phyloP scores from a whole-genome alignment of 2,888 invertebrate genomes.

The Drosophila macrospina region DNA sequence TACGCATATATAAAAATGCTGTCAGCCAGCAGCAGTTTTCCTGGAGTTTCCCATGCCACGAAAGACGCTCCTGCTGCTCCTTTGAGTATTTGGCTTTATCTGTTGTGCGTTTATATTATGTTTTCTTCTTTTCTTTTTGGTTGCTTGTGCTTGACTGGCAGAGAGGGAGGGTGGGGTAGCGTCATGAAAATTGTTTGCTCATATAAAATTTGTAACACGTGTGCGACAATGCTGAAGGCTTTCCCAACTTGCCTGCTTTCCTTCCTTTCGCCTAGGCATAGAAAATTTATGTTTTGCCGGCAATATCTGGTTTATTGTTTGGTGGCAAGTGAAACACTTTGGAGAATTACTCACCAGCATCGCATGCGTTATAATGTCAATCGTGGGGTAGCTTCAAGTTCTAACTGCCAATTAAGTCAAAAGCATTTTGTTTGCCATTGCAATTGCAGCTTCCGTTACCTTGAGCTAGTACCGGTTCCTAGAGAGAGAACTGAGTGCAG shows the following conservation, averaged over 20 bases:
- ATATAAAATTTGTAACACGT: conserved; percentile 82
- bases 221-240: conserved; percentile 53
- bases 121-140: conserved; percentile 26
- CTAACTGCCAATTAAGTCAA: conserved; percentile 52
- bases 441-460: conserved; percentile 78
- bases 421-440: conserved; percentile 26
- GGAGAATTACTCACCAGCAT: conserved; percentile 67
- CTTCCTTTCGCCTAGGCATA: conserved; percentile 42
- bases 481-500: not conserved
- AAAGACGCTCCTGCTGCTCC: conserved; percentile 35
- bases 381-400: conserved; percentile 18
- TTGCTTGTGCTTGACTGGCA: not conserved
- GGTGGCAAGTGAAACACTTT: conserved; percentile 81
- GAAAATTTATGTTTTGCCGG: conserved; percentile 67
- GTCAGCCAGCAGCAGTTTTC: conserved; percentile 48
- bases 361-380: conserved; percentile 48
- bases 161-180: conserved; percentile 1
- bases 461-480: conserved; percentile 60
- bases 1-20: conserved; percentile 75
- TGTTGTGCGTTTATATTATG: conserved; percentile 74
- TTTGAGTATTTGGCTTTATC: conserved; percentile 74
- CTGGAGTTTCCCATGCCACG: not conserved
- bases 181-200: conserved; percentile 70
- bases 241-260: not conserved
- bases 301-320: conserved; percentile 77